A percentile compares a stretch with the other conserved stretches of the same genome.
These are phyloP conservation scores for Rotaria sp. DNA, from an alignment of 2,888 invertebrate species.

Conservation along the genomic window DNA sequence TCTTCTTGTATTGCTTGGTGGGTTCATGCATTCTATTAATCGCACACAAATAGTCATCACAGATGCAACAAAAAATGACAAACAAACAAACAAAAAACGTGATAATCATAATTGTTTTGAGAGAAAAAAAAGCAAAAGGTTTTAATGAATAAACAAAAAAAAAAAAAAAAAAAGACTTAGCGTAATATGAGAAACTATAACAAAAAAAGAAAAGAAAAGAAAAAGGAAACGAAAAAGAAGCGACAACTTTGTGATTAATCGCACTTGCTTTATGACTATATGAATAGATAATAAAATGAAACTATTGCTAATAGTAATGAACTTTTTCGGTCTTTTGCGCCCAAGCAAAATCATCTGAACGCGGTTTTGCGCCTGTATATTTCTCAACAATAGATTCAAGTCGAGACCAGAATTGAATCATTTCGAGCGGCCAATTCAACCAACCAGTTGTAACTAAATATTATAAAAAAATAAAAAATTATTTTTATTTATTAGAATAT, in stretches of 20 bases:
- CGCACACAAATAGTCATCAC: background rate
- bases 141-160: background rate
- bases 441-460: slow-evolving; percentile 80
- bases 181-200: background rate
- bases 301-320: slow-evolving; percentile 1
- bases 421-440: slow-evolving; percentile 92
- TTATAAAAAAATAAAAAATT: background rate
- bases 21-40: background rate
- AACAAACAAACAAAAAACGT: background rate
- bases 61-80: background rate
- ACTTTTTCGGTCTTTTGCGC: slow-evolving; percentile 57
- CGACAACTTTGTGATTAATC: background rate
- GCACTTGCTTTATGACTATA: background rate
- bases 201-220: background rate
- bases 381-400: slow-evolving; percentile 73
- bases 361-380: slow-evolving; percentile 74
- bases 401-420: slow-evolving; percentile 77
- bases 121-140: background rate
- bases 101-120: background rate
- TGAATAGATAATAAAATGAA: background rate
- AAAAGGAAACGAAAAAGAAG: background rate
- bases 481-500: background rate
- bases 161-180: background rate
- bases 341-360: slow-evolving; percentile 92
- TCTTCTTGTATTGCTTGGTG: background rate